Base-by-base conservation (phyloP, 2,113 vertebrate species). In the rat (Rattus norvegicus) region DNA sequence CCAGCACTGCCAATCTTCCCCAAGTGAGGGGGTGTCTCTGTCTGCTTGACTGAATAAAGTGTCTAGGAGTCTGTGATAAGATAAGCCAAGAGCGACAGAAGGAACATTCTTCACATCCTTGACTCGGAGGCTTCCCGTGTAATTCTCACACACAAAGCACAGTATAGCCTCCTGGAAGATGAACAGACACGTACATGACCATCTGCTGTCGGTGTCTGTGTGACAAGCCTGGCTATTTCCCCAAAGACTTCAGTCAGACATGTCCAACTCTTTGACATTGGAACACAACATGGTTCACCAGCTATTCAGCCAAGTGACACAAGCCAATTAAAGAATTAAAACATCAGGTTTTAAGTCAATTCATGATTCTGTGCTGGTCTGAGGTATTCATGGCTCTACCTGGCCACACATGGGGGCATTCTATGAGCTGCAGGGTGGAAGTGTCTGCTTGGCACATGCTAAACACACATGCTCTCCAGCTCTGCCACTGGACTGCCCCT, bases 121-220 rank as follows among this genome's bases (percentile, higher is more conserved):
- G n/a, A 6, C 7, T 14, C 33, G 0, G 1, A 28, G 3, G 7
- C 30, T 77, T 73, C 56, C 17, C 52, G 1, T 1, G 88, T 8
- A 0, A 0, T 8, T 88, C 93, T 69, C 47, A 0, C 0, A 28
- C 30, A 1, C 92, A 91, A 90, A 92, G 77, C 49, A 7, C 43
- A 26, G 47, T 24, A 3, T 0, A 36, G 56, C 14, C 33, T n/a
- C 17, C 11, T 52, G 5, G 70, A 70, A 77, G 83, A 94, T 4
- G 0, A 43, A 88, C 83, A 54, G 94, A 47, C 14, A 65, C 28
- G 61, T 73, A 39, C 59, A 61, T 72, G 49, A 0, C 2, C 0
- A 47, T 59, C 80, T 6, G 4, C 9, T 88, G 75, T 30, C 59
- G 43, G 30, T 26, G 36, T 4, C 30, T 30, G 33, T 47, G 16